phyloP scores from a whole-genome alignment of 2,888 invertebrate genomes.

The Margaritifera margaritifera region DNA sequence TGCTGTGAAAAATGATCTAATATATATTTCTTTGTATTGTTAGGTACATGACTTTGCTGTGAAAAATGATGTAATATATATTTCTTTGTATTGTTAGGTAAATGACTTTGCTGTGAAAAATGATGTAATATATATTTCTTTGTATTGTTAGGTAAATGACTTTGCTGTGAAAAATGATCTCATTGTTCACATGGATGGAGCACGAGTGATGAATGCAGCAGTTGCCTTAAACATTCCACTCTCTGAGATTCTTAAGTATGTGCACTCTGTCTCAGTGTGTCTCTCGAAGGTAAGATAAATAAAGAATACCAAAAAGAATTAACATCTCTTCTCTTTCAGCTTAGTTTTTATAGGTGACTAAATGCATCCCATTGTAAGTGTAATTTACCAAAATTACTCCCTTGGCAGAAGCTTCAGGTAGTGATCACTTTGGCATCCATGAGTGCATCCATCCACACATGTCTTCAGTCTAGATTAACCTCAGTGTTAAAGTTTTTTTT shows the following conservation, averaged over 20 bases:
- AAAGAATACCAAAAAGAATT: background rate
- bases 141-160: constrained; percentile 74
- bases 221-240: constrained; percentile 80
- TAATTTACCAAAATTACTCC: background rate
- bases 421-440: no score
- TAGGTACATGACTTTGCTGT: constrained; percentile 79
- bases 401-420: no score
- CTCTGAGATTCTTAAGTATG: constrained; percentile 80
- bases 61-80: constrained; percentile 74
- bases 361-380: background rate
- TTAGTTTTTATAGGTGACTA: background rate
- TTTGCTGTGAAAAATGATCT: constrained; percentile 80
- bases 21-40: no score
- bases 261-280: constrained; percentile 89
- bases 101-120: constrained; percentile 79
- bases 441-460: no score
- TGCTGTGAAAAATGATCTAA: constrained; percentile 79
- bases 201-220: constrained; percentile 91
- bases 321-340: background rate
- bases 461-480: no score
- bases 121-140: constrained; percentile 57
- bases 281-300: constrained; percentile 83
- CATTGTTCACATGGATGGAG: constrained; percentile 92
- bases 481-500: no score
- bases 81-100: constrained; percentile 71